Base-by-base conservation (phyloP, 1,140 invertebrate genomes). In the Drosophila sp. region DNA sequence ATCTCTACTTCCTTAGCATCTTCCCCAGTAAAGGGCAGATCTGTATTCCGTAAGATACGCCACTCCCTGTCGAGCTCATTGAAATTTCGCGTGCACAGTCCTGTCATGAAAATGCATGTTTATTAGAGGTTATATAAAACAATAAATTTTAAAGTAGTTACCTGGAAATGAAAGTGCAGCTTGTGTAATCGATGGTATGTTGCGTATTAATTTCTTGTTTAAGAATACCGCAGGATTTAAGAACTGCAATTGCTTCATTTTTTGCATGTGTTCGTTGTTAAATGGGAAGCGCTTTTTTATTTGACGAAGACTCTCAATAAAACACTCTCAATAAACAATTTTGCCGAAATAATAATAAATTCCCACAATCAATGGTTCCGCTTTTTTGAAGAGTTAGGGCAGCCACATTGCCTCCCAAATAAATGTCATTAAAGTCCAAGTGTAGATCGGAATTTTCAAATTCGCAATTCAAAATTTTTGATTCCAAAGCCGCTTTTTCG, bases 161-260 rank as follows among this genome's bases (percentile, higher is more conserved):
- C 38, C 38, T 11, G 38, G 38, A 40, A 40, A 40, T 40, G 38
- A 40, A 40, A 40, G 38, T 40, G 38, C 8, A 40, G 38, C 38
- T 40, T 40, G 38, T 40, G 38, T 40, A 40, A 40, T 40, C 38
- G 38, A 40, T 40, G 38, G 38, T 40, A 11, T 40, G 38, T 40
- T 40, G 38, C 38, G 38, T 40, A 40, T 40, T 40, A 40, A 40
- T 40, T 40, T 40, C 8, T 40, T 40, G 38, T 40, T 40, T 40
- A 40, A 40, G 38, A 40, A 40, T 40, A 40, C 38, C 40, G 40
- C 40, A 41, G 40, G 40, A 41, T 41, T 41, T 41, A 41, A 41
- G 40, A 41, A 41, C 40, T 41, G 40, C 40, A 41, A 41, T 41
- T 41, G 40, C 40, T 41, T 41, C 40, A 41, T 41, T 41, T 41